These are phyloP conservation scores for Diorhabda sublineata DNA, from an alignment of 1,140 invertebrate genomes.

Conservation along the genomic window DNA sequence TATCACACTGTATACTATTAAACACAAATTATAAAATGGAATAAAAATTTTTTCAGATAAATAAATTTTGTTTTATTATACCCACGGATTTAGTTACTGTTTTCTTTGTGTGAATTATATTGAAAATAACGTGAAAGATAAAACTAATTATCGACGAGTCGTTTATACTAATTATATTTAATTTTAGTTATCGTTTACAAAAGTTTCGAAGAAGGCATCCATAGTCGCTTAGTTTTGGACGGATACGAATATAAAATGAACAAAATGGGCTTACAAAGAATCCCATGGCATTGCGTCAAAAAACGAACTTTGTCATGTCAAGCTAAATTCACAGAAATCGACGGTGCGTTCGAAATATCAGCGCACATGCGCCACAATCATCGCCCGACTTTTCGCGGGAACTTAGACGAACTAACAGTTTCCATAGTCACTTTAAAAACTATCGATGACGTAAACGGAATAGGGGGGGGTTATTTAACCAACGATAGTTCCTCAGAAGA, in stretches of 20 bases:
- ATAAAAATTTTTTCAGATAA: too few relatives aligned
- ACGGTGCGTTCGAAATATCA: neutral
- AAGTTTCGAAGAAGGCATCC: neutral
- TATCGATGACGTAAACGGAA: neutral
- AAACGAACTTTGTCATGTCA: slow-evolving; percentile 7
- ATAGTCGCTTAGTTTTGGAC: neutral
- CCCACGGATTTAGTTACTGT: too few relatives aligned
- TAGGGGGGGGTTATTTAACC: too few relatives aligned
- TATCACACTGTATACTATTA: too few relatives aligned
- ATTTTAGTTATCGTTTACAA: neutral
- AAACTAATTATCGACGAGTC: too few relatives aligned
- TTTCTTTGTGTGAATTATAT: too few relatives aligned
- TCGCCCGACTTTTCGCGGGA: neutral
- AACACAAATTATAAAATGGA: too few relatives aligned
- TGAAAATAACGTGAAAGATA: too few relatives aligned
- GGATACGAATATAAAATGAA: slow-evolving; percentile 13
- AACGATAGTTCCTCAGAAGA: too few relatives aligned
- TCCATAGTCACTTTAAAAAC: neutral
- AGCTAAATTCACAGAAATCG: slow-evolving; percentile 7
- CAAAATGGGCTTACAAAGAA: slow-evolving; percentile 5
- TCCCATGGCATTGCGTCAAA: slow-evolving; percentile 13
- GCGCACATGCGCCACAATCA: neutral
- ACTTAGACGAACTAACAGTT: neutral
- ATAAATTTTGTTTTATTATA: too few relatives aligned
- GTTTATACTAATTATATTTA: neutral